Percentiles rank a stretch among this genome's conserved stretches.
Conservation (phyloP, 2,888 invertebrate species). For the Caenorhabditis parvicauda region DNA sequence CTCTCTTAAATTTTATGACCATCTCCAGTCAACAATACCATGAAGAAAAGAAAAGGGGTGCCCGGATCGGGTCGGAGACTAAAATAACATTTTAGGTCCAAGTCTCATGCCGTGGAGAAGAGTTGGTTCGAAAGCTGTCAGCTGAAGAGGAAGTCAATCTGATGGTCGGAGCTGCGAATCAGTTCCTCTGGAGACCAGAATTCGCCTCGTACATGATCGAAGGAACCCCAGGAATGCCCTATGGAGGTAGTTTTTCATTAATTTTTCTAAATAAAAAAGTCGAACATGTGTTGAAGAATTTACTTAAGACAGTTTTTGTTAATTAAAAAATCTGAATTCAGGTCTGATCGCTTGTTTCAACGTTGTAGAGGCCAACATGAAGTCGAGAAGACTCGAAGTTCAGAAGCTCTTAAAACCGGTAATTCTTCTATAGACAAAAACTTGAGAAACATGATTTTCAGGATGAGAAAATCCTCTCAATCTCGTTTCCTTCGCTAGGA, state of each 20-base stretch:
- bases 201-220: constrained; percentile 97
- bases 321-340: constrained; percentile 15
- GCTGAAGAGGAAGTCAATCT: constrained; percentile 63
- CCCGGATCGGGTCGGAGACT: neutral
- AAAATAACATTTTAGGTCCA: constrained; percentile 64
- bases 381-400: constrained; percentile 74
- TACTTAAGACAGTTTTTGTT: constrained; percentile 1
- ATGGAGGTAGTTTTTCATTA: constrained; percentile 66
- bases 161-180: constrained; percentile 57
- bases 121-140: constrained; percentile 77
- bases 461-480: constrained; percentile 82
- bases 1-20: neutral
- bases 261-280: no score
- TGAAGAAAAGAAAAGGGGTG: neutral
- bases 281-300: neutral
- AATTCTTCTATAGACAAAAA: neutral
- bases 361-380: constrained; percentile 96
- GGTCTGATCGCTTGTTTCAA: constrained; percentile 87
- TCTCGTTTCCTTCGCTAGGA: constrained; percentile 89
- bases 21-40: neutral
- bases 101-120: constrained; percentile 81
- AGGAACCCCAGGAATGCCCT: constrained; percentile 81
- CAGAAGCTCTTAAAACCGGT: constrained; percentile 52
- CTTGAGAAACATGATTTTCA: constrained; percentile 6
- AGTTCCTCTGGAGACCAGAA: constrained; percentile 85